Conservation (phyloP, 1,140 invertebrate species). For the Drosophila saltans region DNA sequence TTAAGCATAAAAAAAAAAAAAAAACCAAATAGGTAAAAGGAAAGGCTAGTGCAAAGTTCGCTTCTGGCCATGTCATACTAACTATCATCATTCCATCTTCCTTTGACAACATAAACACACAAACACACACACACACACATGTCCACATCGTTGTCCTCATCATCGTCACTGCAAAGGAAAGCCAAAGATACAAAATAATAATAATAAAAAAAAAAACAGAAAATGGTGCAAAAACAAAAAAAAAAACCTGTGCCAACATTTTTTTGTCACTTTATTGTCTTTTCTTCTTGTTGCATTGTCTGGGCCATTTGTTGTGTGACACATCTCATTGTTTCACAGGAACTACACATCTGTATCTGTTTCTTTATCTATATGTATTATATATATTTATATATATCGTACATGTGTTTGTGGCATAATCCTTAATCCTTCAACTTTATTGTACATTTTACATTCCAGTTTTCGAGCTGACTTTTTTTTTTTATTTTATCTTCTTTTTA, state of each 20-base stretch:
- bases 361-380: background rate
- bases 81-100: slow-evolving; percentile 43
- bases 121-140: slow-evolving; percentile 27
- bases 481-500: slow-evolving; percentile 18
- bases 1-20: slow-evolving; percentile 44
- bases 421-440: slow-evolving; percentile 64
- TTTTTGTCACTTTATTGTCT: slow-evolving; percentile 34
- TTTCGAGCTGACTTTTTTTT: slow-evolving; percentile 18
- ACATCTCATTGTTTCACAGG: slow-evolving; percentile 43
- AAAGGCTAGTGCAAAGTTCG: slow-evolving; percentile 14
- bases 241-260: slow-evolving; percentile 59
- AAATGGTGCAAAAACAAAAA: slow-evolving; percentile 7
- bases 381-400: background rate
- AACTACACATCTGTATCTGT: background rate
- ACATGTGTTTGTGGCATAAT: slow-evolving; percentile 52
- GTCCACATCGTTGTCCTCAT: slow-evolving; percentile 37
- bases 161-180: background rate
- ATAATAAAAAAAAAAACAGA: background rate
- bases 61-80: slow-evolving; percentile 52
- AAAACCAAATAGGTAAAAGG: background rate
- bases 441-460: slow-evolving; percentile 59
- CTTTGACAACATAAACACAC: slow-evolving; percentile 37
- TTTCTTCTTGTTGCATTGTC: slow-evolving; percentile 16
- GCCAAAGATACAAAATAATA: too few relatives aligned
- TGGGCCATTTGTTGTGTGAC: slow-evolving; percentile 33